A percentile compares a stretch with the other conserved stretches of the same genome.
These are phyloP conservation scores for Halcyon leucocephala DNA, from an alignment of 2,797 vertebrate genomes.

Conservation along the genomic window DNA sequence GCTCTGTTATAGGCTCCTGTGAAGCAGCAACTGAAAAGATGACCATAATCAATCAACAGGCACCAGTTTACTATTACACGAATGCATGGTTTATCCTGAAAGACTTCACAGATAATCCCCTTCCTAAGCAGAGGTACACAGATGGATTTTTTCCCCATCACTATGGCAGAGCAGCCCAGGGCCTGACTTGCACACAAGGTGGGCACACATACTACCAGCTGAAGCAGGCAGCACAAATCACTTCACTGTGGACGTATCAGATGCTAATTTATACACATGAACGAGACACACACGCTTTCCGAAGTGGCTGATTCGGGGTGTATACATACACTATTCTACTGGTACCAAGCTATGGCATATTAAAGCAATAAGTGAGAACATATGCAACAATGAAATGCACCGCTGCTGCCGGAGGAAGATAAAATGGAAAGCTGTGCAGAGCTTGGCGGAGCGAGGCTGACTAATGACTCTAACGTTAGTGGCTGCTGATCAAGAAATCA, in stretches of 20 bases:
- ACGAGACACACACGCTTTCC: fast-evolving
- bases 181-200: fast-evolving
- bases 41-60: neutral
- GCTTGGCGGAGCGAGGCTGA: slow-evolving; percentile 35
- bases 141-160: neutral
- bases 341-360: neutral
- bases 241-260: neutral
- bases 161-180: fast-evolving
- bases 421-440: neutral
- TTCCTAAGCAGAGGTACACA: neutral
- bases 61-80: neutral
- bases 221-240: neutral
- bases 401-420: slow-evolving; percentile 44
- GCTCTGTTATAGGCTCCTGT: neutral
- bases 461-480: slow-evolving; percentile 9
- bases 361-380: slow-evolving; percentile 47
- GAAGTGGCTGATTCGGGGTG: fast-evolving
- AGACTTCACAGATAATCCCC: neutral
- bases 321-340: neutral
- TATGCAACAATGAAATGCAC: slow-evolving; percentile 50
- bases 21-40: neutral
- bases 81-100: neutral
- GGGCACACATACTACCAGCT: fast-evolving
- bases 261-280: neutral
- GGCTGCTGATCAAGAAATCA: slow-evolving; percentile 60